Conservation (phyloP, 1,140 invertebrate genomes). For the Papilio dardanus region DNA sequence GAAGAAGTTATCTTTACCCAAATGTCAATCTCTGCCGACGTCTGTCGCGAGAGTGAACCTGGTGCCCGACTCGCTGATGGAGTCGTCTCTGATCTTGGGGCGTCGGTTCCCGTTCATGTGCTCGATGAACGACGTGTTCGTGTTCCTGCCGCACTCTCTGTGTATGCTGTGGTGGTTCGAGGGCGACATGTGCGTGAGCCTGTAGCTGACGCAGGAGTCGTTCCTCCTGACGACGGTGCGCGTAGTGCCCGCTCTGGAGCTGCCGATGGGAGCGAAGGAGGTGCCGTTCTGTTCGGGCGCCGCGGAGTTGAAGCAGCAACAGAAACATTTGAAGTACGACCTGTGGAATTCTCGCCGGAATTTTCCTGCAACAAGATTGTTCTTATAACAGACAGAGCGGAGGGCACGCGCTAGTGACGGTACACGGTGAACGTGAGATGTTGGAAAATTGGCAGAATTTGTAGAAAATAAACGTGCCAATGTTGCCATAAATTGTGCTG, state of each 20-base stretch:
- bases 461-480: neutral
- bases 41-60: slow-evolving; percentile 75
- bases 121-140: slow-evolving; percentile 77
- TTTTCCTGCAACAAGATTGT: slow-evolving; percentile 76
- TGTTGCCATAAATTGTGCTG: neutral
- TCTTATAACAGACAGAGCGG: neutral
- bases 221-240: slow-evolving; percentile 68
- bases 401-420: neutral
- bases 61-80: slow-evolving; percentile 71
- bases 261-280: slow-evolving; percentile 71
- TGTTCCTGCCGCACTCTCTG: slow-evolving; percentile 66
- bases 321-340: slow-evolving; percentile 81
- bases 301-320: slow-evolving; percentile 63
- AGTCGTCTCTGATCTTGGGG: slow-evolving; percentile 68
- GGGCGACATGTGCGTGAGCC: slow-evolving; percentile 74
- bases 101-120: slow-evolving; percentile 73
- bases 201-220: slow-evolving; percentile 77
- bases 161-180: slow-evolving; percentile 75
- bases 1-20: slow-evolving; percentile 57
- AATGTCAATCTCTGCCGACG: slow-evolving; percentile 73
- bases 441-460: slow-evolving; percentile 11
- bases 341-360: slow-evolving; percentile 80
- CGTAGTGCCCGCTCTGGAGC: slow-evolving; percentile 66
- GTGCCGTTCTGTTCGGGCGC: slow-evolving; percentile 67
- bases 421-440: neutral